These are phyloP conservation scores for Saguinus imperator DNA, from an alignment of 2,113 vertebrate genomes.

Conservation along the genomic window DNA sequence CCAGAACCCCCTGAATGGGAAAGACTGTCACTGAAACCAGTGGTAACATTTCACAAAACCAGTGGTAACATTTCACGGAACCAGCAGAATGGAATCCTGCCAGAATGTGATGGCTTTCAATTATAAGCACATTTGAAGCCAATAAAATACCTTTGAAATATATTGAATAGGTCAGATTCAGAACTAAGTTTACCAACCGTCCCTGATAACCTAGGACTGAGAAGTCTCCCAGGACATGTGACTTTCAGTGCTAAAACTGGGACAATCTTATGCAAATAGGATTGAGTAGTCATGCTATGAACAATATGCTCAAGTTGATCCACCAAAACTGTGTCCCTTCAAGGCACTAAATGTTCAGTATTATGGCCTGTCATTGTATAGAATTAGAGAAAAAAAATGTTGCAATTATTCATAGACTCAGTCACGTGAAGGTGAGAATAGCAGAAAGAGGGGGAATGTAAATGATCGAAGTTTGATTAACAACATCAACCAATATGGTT, in stretches of 20 bases:
- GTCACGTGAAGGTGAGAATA: not conserved
- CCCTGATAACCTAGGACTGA: not conserved
- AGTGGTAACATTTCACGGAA: not conserved
- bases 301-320: not conserved
- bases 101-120: not conserved
- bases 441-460: rapidly evolving
- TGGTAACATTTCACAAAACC: not conserved
- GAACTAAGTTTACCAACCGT: not conserved
- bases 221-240: not conserved
- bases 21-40: not conserved
- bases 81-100: not conserved
- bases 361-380: not conserved
- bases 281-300: not conserved
- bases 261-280: not conserved
- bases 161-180: not conserved
- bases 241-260: not conserved
- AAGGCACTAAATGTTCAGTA: not conserved
- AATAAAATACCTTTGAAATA: not conserved
- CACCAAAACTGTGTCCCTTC: not conserved
- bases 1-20: not conserved
- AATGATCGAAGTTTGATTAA: not conserved
- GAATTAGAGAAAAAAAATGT: not conserved
- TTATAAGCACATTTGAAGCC: not conserved
- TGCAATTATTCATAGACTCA: not conserved
- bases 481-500: not conserved